A percentile compares a stretch with the other conserved stretches of the same genome.
phyloP scores from a whole-genome alignment of 2,113 vertebrate species.

The Corynorhinus townsendii region DNA sequence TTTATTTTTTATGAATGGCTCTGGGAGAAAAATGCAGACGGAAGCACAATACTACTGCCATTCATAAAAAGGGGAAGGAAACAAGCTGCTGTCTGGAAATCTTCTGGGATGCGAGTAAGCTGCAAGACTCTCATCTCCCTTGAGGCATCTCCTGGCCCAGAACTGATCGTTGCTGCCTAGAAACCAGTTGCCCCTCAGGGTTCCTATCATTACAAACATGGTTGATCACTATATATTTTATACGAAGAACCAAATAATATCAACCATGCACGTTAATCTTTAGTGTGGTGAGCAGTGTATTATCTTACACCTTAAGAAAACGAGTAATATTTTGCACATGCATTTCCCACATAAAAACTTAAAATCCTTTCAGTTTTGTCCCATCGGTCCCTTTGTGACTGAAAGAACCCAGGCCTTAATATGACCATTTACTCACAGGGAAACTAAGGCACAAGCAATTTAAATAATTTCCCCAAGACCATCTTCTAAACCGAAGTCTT shows the following conservation, averaged over 20 bases:
- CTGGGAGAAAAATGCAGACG: constrained; percentile 68
- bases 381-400: neutral
- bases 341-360: neutral
- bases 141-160: constrained; percentile 43
- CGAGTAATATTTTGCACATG: neutral
- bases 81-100: constrained; percentile 71
- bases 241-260: neutral
- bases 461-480: neutral
- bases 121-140: constrained; percentile 63
- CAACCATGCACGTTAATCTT: neutral
- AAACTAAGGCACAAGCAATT: constrained; percentile 21
- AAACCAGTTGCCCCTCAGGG: neutral
- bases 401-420: neutral
- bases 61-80: constrained; percentile 84
- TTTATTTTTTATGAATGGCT: constrained; percentile 87
- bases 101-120: constrained; percentile 57
- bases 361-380: neutral
- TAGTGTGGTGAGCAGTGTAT: neutral
- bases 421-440: constrained; percentile 13
- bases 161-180: neutral
- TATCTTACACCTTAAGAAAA: neutral
- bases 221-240: neutral
- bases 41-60: constrained; percentile 76
- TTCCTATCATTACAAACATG: neutral
- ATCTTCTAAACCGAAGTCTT: constrained; percentile 32